A percentile compares a stretch with the other conserved stretches of the same genome.
Evolutionary conservation across 1,140 invertebrate genomes (phyloP).

Genomic region (Archegozetes longisetosus): DNA sequence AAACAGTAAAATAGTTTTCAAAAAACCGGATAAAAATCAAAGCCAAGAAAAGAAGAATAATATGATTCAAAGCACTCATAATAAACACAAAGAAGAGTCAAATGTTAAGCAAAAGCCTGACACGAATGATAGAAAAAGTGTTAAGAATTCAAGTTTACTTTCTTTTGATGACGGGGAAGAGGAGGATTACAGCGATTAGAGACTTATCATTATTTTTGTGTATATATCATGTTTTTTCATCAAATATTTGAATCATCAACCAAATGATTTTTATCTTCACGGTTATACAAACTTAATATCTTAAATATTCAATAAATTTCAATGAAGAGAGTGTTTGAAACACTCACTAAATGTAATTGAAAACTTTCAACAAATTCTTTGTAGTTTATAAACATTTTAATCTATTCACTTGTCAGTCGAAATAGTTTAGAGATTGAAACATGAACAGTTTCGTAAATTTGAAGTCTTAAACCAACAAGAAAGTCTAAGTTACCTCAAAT

Average conservation of each 20-base stretch:
- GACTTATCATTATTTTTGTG: background rate
- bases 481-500: too few relatives aligned
- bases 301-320: background rate
- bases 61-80: conserved; percentile 16
- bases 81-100: conserved; percentile 5
- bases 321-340: background rate
- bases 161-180: conserved; percentile 28
- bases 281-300: background rate
- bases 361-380: too few relatives aligned
- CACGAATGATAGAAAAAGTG: conserved; percentile 9
- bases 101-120: too few relatives aligned
- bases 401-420: too few relatives aligned
- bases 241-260: background rate
- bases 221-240: background rate
- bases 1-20: conserved; percentile 19
- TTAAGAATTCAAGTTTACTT: conserved; percentile 25
- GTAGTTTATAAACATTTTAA: too few relatives aligned
- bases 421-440: too few relatives aligned
- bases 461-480: too few relatives aligned
- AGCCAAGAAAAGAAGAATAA: conserved; percentile 20
- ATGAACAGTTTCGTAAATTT: too few relatives aligned
- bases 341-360: background rate
- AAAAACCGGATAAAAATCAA: conserved; percentile 17
- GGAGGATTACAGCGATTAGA: background rate
- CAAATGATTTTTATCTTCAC: background rate